Evolutionary conservation across 2,888 invertebrate species (phyloP).

Genomic region (Amphipyra tragopoginis): DNA sequence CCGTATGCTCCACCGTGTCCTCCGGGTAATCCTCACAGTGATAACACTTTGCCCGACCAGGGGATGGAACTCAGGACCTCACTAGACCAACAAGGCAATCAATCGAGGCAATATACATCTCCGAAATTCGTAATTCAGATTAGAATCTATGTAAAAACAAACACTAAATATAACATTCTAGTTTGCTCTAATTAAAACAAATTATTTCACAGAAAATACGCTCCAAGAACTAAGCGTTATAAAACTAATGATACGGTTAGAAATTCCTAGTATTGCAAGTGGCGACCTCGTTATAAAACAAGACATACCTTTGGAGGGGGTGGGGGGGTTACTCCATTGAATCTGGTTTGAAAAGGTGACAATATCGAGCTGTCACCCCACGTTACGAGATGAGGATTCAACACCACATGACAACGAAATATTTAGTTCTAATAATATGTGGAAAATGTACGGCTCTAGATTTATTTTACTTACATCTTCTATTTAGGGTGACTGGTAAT

Average conservation of each 20-base stretch:
- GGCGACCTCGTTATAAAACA: conserved; percentile 24
- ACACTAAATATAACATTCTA: background rate
- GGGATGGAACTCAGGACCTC: too few relatives aligned
- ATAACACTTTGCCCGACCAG: too few relatives aligned
- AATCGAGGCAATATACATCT: too few relatives aligned
- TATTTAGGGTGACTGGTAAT: too few relatives aligned
- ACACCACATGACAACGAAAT: background rate
- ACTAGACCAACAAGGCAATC: too few relatives aligned
- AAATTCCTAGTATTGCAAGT: background rate
- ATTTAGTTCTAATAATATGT: background rate
- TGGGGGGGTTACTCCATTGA: conserved; percentile 11
- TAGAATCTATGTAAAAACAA: background rate
- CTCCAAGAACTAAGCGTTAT: background rate
- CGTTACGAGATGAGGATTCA: conserved; percentile 12
- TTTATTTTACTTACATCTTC: background rate
- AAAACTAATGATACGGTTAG: background rate
- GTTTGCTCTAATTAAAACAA: background rate
- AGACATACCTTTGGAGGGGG: conserved; percentile 2
- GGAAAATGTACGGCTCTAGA: background rate
- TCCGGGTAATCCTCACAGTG: too few relatives aligned
- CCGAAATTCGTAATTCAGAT: background rate
- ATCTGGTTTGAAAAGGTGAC: conserved; percentile 24
- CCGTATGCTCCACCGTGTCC: too few relatives aligned
- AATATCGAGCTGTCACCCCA: conserved; percentile 28
- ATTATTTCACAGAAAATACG: background rate